A percentile compares a stretch with the other conserved stretches of the same genome.
These are phyloP conservation scores for Thumatha senex DNA, from an alignment of 2,888 invertebrate genomes.

Conservation along the genomic window DNA sequence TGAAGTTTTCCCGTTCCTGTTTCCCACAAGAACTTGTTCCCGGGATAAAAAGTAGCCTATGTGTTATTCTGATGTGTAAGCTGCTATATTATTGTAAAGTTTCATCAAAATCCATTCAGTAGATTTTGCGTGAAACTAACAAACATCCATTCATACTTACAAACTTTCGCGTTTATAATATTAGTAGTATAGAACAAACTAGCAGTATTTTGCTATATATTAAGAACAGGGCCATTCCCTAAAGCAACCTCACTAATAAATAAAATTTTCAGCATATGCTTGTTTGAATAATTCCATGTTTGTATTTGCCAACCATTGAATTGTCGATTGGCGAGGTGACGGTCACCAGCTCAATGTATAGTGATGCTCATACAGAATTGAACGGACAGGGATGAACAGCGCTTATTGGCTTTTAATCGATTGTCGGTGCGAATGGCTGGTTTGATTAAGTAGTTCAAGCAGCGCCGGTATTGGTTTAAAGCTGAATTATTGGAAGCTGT, in stretches of 20 bases:
- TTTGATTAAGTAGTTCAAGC: conserved; percentile 2
- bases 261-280: neutral
- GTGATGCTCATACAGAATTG: neutral
- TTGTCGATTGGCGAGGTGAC: too few species aligned
- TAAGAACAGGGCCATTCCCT: neutral
- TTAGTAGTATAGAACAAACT: too few species aligned
- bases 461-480: neutral
- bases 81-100: too few species aligned
- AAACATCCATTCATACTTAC: too few species aligned
- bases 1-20: too few species aligned
- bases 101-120: too few species aligned
- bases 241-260: conserved; percentile 1
- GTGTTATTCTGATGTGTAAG: too few species aligned
- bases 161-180: too few species aligned
- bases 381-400: conserved; percentile 3
- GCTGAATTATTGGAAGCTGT: neutral
- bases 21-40: too few species aligned
- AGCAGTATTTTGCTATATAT: too few species aligned
- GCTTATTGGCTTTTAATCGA: conserved; percentile 25
- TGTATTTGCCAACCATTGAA: conserved; percentile 3
- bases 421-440: conserved; percentile 17
- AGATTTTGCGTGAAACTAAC: too few species aligned
- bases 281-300: conserved; percentile 11
- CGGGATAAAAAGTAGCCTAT: too few species aligned
- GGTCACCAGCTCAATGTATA: neutral